A percentile compares a stretch with the other conserved stretches of the same genome.
phyloP scores from a whole-genome alignment of 2,113 vertebrate species.

The Ptyas mucosa region DNA sequence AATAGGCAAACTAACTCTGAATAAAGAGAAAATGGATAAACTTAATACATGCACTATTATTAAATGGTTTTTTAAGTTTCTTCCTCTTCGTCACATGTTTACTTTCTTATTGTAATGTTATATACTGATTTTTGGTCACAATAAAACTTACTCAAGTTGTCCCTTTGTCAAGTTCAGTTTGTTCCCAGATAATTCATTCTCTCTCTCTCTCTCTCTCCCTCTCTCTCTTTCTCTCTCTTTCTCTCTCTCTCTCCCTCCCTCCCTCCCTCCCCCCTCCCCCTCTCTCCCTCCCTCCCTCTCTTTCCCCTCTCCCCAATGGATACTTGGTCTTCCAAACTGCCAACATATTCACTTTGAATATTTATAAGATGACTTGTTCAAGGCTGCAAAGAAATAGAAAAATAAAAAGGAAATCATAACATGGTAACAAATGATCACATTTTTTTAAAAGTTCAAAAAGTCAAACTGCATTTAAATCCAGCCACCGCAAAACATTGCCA shows the following conservation, averaged over 20 bases:
- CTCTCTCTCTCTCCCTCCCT: too few species aligned
- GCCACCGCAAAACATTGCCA: background rate
- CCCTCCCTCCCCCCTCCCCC: fast-evolving
- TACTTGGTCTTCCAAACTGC: background rate
- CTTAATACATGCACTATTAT: background rate
- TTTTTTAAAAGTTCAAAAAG: background rate
- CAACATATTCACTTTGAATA: background rate
- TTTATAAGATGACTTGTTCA: background rate
- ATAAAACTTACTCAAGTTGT: background rate
- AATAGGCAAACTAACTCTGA: background rate
- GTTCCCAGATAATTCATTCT: background rate
- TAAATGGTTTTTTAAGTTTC: background rate
- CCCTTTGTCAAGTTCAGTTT: background rate
- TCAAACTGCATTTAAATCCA: background rate
- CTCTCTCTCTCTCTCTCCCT: background rate
- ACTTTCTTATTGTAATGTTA: background rate
- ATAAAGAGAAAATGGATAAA: background rate
- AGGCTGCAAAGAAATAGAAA: background rate
- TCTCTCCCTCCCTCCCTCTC: too few species aligned
- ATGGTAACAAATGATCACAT: background rate
- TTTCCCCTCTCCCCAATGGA: too few species aligned
- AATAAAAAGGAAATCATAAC: background rate
- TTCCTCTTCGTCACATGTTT: background rate
- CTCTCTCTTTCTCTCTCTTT: too few species aligned
- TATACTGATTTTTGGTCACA: background rate